Evolutionary conservation across 2,113 vertebrate genomes (phyloP), one percentile per base, ranked within the genome.

Genomic region (Notothenia rossii): DNA sequence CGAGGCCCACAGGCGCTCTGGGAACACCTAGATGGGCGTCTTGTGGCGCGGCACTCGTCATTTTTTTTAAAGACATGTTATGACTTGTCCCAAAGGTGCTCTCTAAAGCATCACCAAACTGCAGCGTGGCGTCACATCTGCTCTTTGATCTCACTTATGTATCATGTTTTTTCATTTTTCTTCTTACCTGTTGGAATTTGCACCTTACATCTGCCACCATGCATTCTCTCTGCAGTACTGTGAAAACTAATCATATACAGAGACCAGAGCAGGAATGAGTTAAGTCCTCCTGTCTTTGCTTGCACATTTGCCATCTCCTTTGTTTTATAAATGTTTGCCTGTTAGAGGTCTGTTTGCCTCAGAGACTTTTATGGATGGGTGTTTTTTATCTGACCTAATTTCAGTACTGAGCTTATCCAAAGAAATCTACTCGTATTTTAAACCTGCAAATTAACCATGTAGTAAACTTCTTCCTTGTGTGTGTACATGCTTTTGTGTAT

Each of bases 1-100:
- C 71, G 60, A 73, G 76, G 70, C 76, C 79, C n/a, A 7, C 64
- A 66, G 66, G 73, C 67, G 68, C 54, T 79, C 68, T 77, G 76
- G 77, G 76, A 89, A 82, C 72, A 88, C 86, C 88, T 85, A 51
- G 65, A 77, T 83, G 50, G 77, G 75, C 45, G 68, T 73, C 62
- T 76, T 14, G 45, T 86, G 83, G 82, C 72, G 78, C 6, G 6
- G 66, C 14, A 20, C 25, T 61, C 18, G 0, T 48, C 15, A 9
- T 68, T 68, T 58, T 49, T 67, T 61, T 49, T 29, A 20, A 17
- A 3, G 51, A 81, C 86, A 50, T 66, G 90, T 33, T 36, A n/a
- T 1, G 46, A 66, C 87, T 62, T 70, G 84, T 76, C 66, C 60
- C 67, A 49, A 7, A 75, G 56, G 60, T 68, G 55, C 36, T 43